Percentiles rank a stretch among this genome's conserved stretches.
Evolutionary conservation across 2,888 invertebrate species (phyloP).

Genomic region (Carcina quercana): DNA sequence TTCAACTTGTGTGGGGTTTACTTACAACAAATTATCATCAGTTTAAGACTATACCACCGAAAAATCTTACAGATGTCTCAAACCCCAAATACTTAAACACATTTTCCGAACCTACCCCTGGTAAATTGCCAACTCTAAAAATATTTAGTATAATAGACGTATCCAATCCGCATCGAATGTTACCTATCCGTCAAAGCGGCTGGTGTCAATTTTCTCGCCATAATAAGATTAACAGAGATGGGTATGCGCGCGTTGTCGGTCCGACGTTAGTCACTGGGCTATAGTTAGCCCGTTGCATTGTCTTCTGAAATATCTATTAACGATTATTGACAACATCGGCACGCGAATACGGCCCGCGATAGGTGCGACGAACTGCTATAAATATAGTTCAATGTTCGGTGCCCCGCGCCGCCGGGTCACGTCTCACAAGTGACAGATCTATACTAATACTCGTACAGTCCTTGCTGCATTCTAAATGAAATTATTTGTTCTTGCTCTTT

Average conservation of each 20-base stretch:
- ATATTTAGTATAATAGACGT: slow-evolving; percentile 13
- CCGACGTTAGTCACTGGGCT: slow-evolving; percentile 66
- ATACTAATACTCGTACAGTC: too few relatives aligned
- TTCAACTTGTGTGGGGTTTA: too few relatives aligned
- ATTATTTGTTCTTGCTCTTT: too few relatives aligned
- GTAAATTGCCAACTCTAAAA: slow-evolving; percentile 11
- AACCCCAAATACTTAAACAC: too few relatives aligned
- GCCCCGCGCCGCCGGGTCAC: slow-evolving; percentile 24
- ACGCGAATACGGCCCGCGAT: slow-evolving; percentile 65
- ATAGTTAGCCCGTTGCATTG: slow-evolving; percentile 71
- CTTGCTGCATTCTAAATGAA: too few relatives aligned
- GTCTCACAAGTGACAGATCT: slow-evolving; percentile 11
- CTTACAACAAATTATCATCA: too few relatives aligned
- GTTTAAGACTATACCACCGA: too few relatives aligned
- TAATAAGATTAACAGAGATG: slow-evolving; percentile 68
- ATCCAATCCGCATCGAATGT: slow-evolving; percentile 36
- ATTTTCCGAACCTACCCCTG: too few relatives aligned
- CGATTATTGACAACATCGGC: slow-evolving; percentile 74
- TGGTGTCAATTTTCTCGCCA: slow-evolving; percentile 60
- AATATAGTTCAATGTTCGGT: slow-evolving; percentile 65
- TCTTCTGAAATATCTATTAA: slow-evolving; percentile 75
- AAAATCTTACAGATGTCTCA: too few relatives aligned
- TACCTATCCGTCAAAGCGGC: slow-evolving; percentile 56
- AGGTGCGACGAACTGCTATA: slow-evolving; percentile 72
- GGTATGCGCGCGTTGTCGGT: slow-evolving; percentile 45